Base-by-base conservation (phyloP, 2,797 vertebrate species). In the Spea hammondii region DNA sequence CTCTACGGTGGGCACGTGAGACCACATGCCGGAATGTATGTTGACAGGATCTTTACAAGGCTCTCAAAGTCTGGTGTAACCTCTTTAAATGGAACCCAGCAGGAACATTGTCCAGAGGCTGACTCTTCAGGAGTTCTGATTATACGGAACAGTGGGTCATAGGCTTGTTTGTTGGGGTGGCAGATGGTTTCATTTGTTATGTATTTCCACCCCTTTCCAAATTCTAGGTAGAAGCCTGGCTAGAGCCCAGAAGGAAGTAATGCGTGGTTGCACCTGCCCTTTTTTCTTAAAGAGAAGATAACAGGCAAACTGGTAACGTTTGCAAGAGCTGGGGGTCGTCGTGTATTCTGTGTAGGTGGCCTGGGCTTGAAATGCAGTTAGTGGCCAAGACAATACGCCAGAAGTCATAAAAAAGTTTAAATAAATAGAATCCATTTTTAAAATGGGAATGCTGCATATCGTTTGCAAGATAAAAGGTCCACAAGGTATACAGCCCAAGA, bases 131-230 rank as follows among this genome's bases (percentile, higher is more conserved):
- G 88, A 71, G 67, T 76, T 66, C 50, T 70, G 82, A 85, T 85
- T 84, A 88, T 85, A 78, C 79, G 45, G 82, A 86, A 73, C 79
- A 79, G 87, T 80, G 84, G 85, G 85, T 68, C 49, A 45, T 81
- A 60, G 85, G 84, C 86, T 75, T n/a, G 82, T 76, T 77, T 12
- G 84, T 53, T 80, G 84, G 84, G 78, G 77, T 83, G 90, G 90
- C 93, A 94, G 92, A 94, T 93, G 94, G 93, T 86, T 87, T 82
- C 82, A 70, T 88, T 90, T 91, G 88, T 90, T 89, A 83, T 81
- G 72, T 60, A 87, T 83, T 88, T 87, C 84, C 88, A 82, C 66
- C 74, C 82, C 87, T 86, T 65, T 80, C 85, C 78, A 75, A 84
- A 84, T 84, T 83, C 67, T 59, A 85, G 82, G 86, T 70, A 79